Conservation (phyloP, 2,888 invertebrate genomes). For the Hypselothyrea guttata region DNA sequence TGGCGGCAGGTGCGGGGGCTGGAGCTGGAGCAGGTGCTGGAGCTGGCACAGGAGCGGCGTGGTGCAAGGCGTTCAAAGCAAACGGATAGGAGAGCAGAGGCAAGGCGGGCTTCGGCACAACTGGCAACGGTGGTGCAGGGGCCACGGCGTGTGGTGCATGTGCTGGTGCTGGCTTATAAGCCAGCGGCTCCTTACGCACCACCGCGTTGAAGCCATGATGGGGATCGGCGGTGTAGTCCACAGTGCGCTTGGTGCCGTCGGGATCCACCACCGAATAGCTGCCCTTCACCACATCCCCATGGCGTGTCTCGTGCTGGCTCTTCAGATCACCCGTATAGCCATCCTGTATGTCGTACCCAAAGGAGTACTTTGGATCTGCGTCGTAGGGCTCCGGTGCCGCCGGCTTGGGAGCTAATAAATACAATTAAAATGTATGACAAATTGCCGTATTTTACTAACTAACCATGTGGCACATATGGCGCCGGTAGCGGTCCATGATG, state of each 20-base stretch:
- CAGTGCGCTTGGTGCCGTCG: slow-evolving; percentile 86
- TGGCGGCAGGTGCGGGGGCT: slow-evolving; percentile 48
- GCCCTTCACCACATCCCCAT: slow-evolving; percentile 86
- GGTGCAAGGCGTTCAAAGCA: slow-evolving; percentile 47
- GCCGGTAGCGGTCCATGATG: slow-evolving; percentile 54
- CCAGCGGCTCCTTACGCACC: slow-evolving; percentile 81
- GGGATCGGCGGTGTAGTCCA: slow-evolving; percentile 85
- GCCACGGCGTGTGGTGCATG: slow-evolving; percentile 49
- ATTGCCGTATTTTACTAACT: slow-evolving; percentile 1
- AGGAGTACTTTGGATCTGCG: slow-evolving; percentile 83
- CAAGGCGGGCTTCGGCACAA: slow-evolving; percentile 59
- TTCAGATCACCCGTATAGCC: slow-evolving; percentile 83
- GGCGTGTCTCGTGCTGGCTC: slow-evolving; percentile 85
- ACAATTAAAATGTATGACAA: background rate
- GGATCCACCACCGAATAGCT: slow-evolving; percentile 84
- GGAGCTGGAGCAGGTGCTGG: slow-evolving; percentile 46
- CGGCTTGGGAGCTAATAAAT: slow-evolving; percentile 57
- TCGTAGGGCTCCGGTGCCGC: slow-evolving; percentile 80
- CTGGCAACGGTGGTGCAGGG: slow-evolving; percentile 70
- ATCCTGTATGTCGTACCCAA: slow-evolving; percentile 83
- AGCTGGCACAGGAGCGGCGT: slow-evolving; percentile 13
- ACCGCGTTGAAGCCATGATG: slow-evolving; percentile 82
- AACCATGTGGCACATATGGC: slow-evolving; percentile 72
- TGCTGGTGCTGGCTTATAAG: slow-evolving; percentile 65
- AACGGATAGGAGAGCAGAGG: slow-evolving; percentile 58